Evolutionary conservation across 2,888 invertebrate species (phyloP), one percentile per base, ranked within the genome.

Genomic region (Serripes groenlandicus): DNA sequence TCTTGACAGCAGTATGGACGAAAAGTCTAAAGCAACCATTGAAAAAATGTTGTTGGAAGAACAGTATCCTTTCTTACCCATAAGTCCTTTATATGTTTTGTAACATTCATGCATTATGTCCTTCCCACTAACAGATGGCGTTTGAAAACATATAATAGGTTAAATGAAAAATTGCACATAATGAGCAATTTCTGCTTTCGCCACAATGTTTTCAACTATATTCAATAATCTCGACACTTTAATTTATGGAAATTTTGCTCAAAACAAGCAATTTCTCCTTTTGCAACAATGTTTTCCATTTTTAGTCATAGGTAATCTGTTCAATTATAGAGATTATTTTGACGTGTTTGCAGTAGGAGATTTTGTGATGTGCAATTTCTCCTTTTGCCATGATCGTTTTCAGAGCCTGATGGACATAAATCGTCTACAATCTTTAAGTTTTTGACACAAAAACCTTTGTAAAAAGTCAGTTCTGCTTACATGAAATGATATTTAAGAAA

Each of bases 41-140:
- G 93, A 93, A 75, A 93, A 93, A 77, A 93, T 93, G 93, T 85
- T 93, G 5, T 86, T 90, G 34, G 93, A 93, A 83, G 93, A 93
- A 87, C 93, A 93, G 92, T 93, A 93, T 92, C 93, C 91, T 92
- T 91, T 35, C 2, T 11, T n/a, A n/a, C n/a, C n/a, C n/a, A n/a
- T n/a, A n/a, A n/a, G n/a, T n/a, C n/a, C n/a, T 42, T 42, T 42
- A 11, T 42, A 7, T 42, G 15, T 42, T 11, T 15, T 11, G 15
- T 11, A 42, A 42, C 7, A 42, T 42, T 15, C 42, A 42, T 11
- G 42, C n/a, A n/a, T 42, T 42, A 15, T 42, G 15, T 11, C 42
- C 7, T 11, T 15, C 42, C 42, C 42, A 42, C 42, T 11, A 42
- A n/a, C 7, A 42, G 42, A 42, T 11, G 21, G 7, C 7, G 2